A percentile compares a stretch with the other conserved stretches of the same genome.
Conservation (phyloP, 2,888 invertebrate genomes). For the Ochropleura leucogaster region DNA sequence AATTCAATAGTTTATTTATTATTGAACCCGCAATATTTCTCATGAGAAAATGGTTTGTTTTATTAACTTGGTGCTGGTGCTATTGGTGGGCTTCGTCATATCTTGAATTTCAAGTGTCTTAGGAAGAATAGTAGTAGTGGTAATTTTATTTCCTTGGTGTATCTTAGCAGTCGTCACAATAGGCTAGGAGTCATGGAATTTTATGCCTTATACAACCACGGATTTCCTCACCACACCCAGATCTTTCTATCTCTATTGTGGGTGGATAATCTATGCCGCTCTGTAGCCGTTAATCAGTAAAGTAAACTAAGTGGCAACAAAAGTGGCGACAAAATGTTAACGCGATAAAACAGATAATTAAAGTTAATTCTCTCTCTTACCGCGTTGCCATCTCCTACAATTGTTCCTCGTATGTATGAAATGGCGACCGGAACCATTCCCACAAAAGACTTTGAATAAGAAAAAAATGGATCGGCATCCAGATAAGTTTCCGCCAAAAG, state of each 20-base stretch:
- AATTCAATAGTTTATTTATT: background rate
- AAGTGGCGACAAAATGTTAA: too few species aligned
- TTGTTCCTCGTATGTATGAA: background rate
- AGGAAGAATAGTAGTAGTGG: background rate
- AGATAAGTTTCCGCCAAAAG: background rate
- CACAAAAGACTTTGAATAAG: background rate
- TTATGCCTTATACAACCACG: background rate
- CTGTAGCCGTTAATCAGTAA: background rate
- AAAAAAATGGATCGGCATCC: background rate
- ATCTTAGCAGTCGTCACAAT: background rate
- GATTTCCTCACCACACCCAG: background rate
- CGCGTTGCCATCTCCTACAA: background rate
- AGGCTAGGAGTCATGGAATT: background rate
- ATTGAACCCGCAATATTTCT: background rate
- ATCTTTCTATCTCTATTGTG: background rate
- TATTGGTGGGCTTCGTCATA: background rate
- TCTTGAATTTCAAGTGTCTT: background rate
- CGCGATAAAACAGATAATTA: too few species aligned
- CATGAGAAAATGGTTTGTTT: background rate
- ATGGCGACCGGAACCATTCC: background rate
- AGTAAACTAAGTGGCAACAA: background rate
- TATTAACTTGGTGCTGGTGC: too few species aligned
- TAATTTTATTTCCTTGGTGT: background rate
- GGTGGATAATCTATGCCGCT: background rate
- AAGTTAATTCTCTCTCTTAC: background rate